phyloP scores from a whole-genome alignment of 1,140 invertebrate species.

The Drosophila pallidifrons region DNA sequence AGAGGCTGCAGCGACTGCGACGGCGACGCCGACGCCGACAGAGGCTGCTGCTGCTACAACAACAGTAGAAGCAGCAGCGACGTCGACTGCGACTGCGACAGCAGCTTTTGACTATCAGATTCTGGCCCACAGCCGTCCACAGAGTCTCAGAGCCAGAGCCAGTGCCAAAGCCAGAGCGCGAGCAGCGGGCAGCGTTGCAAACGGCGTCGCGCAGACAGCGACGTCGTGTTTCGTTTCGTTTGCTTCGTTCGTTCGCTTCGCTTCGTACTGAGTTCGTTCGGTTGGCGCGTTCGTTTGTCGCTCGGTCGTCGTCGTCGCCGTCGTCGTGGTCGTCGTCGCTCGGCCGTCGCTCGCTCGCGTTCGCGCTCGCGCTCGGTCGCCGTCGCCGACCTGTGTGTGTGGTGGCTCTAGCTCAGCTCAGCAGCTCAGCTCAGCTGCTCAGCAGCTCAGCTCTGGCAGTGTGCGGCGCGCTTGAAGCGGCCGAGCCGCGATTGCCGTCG shows the following conservation, averaged over 20 bases:
- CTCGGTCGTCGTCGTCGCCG: neutral
- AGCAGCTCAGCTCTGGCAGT: slow-evolving; percentile 23
- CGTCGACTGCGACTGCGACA: slow-evolving; percentile 17
- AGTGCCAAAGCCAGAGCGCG: slow-evolving; percentile 22
- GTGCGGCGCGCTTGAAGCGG: slow-evolving; percentile 53
- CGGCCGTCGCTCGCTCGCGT: neutral
- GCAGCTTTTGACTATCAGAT: slow-evolving; percentile 48
- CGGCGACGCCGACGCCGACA: slow-evolving; percentile 24
- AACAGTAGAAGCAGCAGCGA: slow-evolving; percentile 10
- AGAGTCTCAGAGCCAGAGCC: slow-evolving; percentile 36
- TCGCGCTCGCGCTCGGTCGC: neutral
- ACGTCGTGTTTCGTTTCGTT: slow-evolving; percentile 11
- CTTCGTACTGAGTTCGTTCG: neutral
- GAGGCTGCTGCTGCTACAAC: neutral
- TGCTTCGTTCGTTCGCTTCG: neutral
- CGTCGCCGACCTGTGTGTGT: neutral
- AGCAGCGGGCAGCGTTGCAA: slow-evolving; percentile 36
- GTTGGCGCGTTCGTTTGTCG: neutral
- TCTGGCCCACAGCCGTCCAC: slow-evolving; percentile 39
- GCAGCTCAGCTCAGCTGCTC: too few relatives aligned
- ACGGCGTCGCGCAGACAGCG: slow-evolving; percentile 34
- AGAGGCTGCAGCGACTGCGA: slow-evolving; percentile 3
- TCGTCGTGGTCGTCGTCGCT: neutral
- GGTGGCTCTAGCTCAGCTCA: neutral
- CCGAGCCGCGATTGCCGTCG: slow-evolving; percentile 59